Evolutionary conservation across 2,113 vertebrate species (phyloP), one percentile per base, ranked within the genome.

Genomic region (Furnarius figulus): DNA sequence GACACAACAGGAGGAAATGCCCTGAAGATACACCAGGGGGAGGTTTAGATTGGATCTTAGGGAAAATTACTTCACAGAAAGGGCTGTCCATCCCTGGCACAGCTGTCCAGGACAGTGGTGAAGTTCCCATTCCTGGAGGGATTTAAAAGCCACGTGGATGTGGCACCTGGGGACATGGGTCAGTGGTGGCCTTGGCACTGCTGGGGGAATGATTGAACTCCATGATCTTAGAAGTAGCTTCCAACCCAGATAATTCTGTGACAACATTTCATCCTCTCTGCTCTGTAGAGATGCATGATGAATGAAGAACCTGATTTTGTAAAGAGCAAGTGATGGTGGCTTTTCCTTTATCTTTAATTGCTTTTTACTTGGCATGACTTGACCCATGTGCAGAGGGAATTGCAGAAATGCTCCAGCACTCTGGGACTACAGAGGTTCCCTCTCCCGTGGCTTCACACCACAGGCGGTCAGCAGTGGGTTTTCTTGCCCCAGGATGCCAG

Each of bases 131-230:
- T 20, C 10, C 40, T 83, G n/a, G 17, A 62, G n/a, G 30, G 16
- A 18, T 75, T 37, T 35, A 25, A 6, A 14, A 68, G n/a, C n/a
- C 7, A 1, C 40, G 62, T 70, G 40, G 47, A 31, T 40, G 61
- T 70, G 39, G 16, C 17, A 31, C 1, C 0, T 40, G 46, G 39
- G 39, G n/a, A 30, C 11, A 3, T 3, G 5, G 8, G 10, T 12
- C 1, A 61, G 24, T 25, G 6, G 8, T 59, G 53, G 23, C 16
- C 30, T 62, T 30, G 7, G 30, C 14, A 47, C 24, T 5, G 47
- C 30, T 61, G 62, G 4, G 7, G 46, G 5, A 7, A 47, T 1
- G 2, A 8, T 22, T 61, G 28, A 21, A n/a, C 20, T 61, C 4
- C 7, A 46, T 61, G 20, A 8, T 46, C 17, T 46, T 53, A 37